phyloP scores from a whole-genome alignment of 2,113 vertebrate genomes.

The Pangasianodon hypophthalmus region DNA sequence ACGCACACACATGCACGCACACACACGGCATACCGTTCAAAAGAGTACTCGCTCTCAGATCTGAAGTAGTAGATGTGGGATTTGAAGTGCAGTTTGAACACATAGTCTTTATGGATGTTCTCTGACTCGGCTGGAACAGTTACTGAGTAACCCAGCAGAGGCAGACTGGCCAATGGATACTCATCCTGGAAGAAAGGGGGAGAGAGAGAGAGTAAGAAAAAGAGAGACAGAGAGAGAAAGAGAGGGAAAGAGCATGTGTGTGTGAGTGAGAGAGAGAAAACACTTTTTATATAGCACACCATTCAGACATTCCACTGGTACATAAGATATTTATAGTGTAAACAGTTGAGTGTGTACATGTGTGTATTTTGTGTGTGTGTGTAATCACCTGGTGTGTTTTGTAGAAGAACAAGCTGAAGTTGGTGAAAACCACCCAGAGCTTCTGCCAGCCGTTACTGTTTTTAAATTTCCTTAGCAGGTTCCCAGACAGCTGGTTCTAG shows the following conservation, averaged over 20 bases:
- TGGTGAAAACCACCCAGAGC: constrained; percentile 99
- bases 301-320: constrained; percentile 58
- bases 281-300: not conserved
- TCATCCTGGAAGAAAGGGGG: constrained; percentile 81
- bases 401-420: constrained; percentile 99
- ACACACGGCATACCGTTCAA: constrained; percentile 81
- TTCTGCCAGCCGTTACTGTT: constrained; percentile 99
- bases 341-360: constrained; percentile 8
- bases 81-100: constrained; percentile 99
- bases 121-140: constrained; percentile 90
- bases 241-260: no score
- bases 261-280: not conserved
- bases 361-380: not conserved
- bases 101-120: constrained; percentile 97
- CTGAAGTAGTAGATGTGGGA: constrained; percentile 98
- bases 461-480: constrained; percentile 96
- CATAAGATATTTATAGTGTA: constrained; percentile 42
- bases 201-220: not conserved
- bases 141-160: constrained; percentile 92
- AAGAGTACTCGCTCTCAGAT: constrained; percentile 95
- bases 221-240: not conserved
- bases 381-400: constrained; percentile 92
- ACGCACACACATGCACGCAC: not conserved
- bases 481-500: constrained; percentile 96
- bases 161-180: constrained; percentile 95